Base-by-base conservation (phyloP, 2,113 vertebrate species). In the Hippoglossus stenolepis region DNA sequence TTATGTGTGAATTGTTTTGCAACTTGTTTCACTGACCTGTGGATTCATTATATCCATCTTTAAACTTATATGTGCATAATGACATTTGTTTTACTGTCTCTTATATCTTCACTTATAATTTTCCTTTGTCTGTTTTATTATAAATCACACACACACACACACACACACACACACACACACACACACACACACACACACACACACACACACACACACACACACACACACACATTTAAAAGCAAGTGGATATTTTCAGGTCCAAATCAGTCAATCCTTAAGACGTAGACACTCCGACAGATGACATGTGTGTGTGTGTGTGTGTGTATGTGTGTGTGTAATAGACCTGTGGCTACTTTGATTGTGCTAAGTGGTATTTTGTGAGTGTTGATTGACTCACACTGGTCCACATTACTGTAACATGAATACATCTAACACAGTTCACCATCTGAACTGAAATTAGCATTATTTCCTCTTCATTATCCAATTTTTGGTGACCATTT, bases 351-450 rank as follows among this genome's bases (percentile, higher is more conserved):
- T 62, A 58, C 11, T 65, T 78, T 54, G 24, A 40, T 51, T 13
- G 74, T 78, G 66, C 49, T 81, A 85, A 90, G 51, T 85, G 81
- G 54, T 79, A 47, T 76, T 84, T 80, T 73, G 20, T 45, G 26
- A 49, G 78, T 79, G 82, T 73, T 87, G 85, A 90, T 72, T 84
- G 80, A 66, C 43, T 64, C 65, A 65, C n/a, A 47, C 28, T 73
- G 72, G 86, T 77, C 70, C 28, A 75, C 31, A 23, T 11, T 12
- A 43, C 40, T 40, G 38, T 40, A 40, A 40, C 38, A 28, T 28
- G 28, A 28, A 28, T 5, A 28, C 5, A 40, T 40, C 38, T 11
- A 11, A 51, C 15, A 20, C 47, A 17, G 4, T 18, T 51, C 17
- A 51, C 17, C 18, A 18, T 51, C 5, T 17, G 4, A 18, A 6